Percentiles rank a stretch among this genome's conserved stretches.
Conservation (phyloP, 2,888 invertebrate genomes). For the Pantelozetes paolii region DNA sequence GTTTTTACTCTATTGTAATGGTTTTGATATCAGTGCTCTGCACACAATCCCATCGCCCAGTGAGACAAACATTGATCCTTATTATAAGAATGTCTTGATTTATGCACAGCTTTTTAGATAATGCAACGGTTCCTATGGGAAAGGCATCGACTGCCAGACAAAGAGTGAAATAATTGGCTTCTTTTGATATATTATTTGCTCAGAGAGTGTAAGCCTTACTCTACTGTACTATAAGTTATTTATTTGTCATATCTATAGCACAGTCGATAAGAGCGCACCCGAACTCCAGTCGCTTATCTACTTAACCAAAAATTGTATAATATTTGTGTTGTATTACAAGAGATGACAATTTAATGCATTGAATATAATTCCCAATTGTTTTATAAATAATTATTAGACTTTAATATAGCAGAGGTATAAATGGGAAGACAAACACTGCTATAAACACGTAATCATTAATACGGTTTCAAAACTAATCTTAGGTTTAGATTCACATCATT, state of each 20-base stretch:
- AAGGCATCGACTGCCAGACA: not conserved
- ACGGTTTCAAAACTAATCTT: not conserved
- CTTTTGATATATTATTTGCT: constrained; percentile 31
- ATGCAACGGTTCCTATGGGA: constrained; percentile 32
- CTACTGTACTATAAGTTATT: constrained; percentile 17
- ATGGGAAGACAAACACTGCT: not conserved
- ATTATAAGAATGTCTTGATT: constrained; percentile 14
- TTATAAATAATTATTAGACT: constrained; percentile 28
- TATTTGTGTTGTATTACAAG: not conserved
- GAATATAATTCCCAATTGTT: not conserved
- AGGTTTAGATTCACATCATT: constrained; percentile 1
- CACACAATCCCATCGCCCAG: constrained; percentile 1
- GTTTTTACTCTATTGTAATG: not conserved
- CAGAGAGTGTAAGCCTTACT: no score
- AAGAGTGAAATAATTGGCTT: constrained; percentile 29
- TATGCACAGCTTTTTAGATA: constrained; percentile 22
- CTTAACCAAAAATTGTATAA: constrained; percentile 20
- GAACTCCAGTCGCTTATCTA: constrained; percentile 6
- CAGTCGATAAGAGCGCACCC: constrained; percentile 3
- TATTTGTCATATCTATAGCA: constrained; percentile 26
- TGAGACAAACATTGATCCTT: constrained; percentile 17
- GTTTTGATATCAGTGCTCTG: not conserved
- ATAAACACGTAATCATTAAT: not conserved
- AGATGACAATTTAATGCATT: not conserved
- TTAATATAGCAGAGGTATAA: no score